Conservation (phyloP, 2,797 vertebrate species). For the Podarcis siculus region DNA sequence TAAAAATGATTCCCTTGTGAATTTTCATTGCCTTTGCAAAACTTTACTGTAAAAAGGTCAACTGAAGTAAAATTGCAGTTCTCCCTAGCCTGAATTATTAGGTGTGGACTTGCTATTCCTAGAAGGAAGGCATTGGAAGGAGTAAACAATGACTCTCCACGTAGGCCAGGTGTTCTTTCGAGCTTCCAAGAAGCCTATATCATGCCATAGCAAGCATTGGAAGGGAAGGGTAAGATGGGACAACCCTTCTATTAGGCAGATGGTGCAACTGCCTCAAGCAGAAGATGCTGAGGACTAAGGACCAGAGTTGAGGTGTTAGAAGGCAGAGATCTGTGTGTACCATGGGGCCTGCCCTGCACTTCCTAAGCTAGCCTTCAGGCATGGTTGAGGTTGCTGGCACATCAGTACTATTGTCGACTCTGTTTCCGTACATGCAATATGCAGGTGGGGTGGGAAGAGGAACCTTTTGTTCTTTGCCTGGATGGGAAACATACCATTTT, state of each 20-base stretch:
- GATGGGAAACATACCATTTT: neutral
- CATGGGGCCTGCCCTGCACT: too few species aligned
- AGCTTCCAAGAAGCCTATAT: neutral
- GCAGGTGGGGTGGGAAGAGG: too few species aligned
- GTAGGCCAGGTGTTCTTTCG: neutral
- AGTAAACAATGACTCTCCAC: neutral
- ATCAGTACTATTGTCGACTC: too few species aligned
- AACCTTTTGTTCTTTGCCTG: too few species aligned
- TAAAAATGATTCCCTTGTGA: neutral
- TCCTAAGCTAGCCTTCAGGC: too few species aligned
- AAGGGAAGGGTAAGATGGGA: too few species aligned
- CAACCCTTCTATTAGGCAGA: too few species aligned
- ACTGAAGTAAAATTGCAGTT: neutral
- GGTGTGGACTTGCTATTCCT: neutral
- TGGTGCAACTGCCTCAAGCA: too few species aligned
- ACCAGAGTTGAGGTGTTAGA: too few species aligned
- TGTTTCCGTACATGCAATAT: too few species aligned
- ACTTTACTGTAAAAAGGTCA: neutral
- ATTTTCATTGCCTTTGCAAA: neutral
- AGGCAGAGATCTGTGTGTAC: too few species aligned
- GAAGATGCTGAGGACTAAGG: too few species aligned
- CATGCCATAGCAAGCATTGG: neutral
- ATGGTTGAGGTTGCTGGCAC: neutral
- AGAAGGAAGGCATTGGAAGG: neutral
- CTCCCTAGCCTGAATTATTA: neutral